These are phyloP conservation scores for Parascotia fuliginaria DNA, from an alignment of 2,888 invertebrate genomes.

Conservation along the genomic window DNA sequence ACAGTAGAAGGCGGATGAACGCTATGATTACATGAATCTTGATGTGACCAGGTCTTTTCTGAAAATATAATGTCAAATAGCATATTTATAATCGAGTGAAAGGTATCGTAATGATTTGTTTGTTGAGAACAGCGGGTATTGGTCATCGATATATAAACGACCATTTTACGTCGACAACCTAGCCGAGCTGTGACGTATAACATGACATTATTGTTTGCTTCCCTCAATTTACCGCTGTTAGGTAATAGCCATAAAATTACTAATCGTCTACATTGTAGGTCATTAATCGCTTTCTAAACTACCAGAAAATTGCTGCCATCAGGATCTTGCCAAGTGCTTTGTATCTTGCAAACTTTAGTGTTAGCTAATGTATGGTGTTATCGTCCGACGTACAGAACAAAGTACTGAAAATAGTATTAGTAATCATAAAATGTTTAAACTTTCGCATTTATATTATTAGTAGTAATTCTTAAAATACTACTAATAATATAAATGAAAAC, in stretches of 20 bases:
- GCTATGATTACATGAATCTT: slow-evolving; percentile 33
- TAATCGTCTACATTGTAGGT: slow-evolving; percentile 23
- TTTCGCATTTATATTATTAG: too few species aligned
- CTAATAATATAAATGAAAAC: too few species aligned
- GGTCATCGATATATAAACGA: too few species aligned
- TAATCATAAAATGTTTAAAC: too few species aligned
- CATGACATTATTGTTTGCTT: slow-evolving; percentile 9
- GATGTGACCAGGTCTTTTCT: slow-evolving; percentile 36
- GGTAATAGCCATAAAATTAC: slow-evolving; percentile 21
- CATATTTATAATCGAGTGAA: neutral
- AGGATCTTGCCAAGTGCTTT: slow-evolving; percentile 20
- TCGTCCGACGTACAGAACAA: too few species aligned
- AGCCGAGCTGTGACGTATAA: slow-evolving; percentile 2
- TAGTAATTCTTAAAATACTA: too few species aligned
- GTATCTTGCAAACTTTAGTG: slow-evolving; percentile 23
- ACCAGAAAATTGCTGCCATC: slow-evolving; percentile 20
- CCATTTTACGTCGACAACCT: too few species aligned
- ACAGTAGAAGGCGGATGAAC: slow-evolving; percentile 25
- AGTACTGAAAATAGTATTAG: too few species aligned
- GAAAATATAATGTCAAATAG: slow-evolving; percentile 8
- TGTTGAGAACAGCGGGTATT: too few species aligned
- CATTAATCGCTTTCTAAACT: slow-evolving; percentile 15
- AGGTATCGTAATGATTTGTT: too few species aligned
- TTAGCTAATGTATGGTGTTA: too few species aligned
- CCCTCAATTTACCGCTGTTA: slow-evolving; percentile 18